Percentiles rank a stretch among this genome's conserved stretches.
Evolutionary conservation across 2,888 invertebrate species (phyloP).

Genomic region (Orthonychiurus folsomi): DNA sequence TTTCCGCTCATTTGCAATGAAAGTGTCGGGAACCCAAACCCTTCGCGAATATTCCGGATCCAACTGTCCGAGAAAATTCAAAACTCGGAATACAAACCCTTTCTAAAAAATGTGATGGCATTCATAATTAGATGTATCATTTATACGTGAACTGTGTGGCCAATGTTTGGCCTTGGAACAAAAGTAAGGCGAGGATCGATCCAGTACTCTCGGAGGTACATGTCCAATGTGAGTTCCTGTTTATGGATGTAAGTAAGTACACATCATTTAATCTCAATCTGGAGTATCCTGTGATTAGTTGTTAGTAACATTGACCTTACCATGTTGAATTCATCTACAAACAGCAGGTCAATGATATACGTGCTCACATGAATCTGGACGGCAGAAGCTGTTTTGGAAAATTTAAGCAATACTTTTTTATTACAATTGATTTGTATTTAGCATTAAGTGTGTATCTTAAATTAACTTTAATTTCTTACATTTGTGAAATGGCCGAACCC

Average conservation of each 20-base stretch:
- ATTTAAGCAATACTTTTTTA: neutral
- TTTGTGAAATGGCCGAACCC: conserved; percentile 11
- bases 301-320: neutral
- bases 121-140: too few species aligned
- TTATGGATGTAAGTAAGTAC: too few species aligned
- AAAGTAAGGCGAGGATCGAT: conserved; percentile 11
- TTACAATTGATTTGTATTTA: too few species aligned
- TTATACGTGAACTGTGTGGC: conserved; percentile 6
- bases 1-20: conserved; percentile 13
- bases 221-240: conserved; percentile 11
- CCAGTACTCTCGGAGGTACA: conserved; percentile 14
- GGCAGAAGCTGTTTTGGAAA: neutral
- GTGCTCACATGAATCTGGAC: conserved; percentile 10
- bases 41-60: conserved; percentile 12
- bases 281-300: neutral
- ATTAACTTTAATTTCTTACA: conserved; percentile 12
- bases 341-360: conserved; percentile 10
- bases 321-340: conserved; percentile 11
- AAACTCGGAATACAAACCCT: neutral
- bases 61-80: conserved; percentile 7
- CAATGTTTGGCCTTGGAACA: conserved; percentile 12
- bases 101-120: neutral
- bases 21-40: conserved; percentile 15
- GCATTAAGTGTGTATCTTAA: too few species aligned
- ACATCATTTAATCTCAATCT: neutral